phyloP scores from a whole-genome alignment of 2,113 vertebrate species.

The Bujurquina vittata region DNA sequence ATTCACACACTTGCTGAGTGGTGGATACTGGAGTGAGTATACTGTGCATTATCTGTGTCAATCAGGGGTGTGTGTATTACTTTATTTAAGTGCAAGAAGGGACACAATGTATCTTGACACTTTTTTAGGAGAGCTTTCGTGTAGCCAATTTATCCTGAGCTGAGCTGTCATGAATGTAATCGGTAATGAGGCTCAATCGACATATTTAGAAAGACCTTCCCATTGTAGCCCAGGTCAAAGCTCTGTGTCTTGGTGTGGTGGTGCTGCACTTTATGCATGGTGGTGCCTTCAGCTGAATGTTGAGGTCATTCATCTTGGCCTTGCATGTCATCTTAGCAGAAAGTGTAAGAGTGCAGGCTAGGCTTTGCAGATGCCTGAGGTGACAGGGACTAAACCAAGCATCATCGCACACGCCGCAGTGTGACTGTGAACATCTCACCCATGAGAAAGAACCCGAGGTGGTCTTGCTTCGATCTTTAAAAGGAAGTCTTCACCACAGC shows the following conservation, averaged over 20 bases:
- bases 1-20: neutral
- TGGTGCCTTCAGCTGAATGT: neutral
- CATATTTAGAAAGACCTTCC: neutral
- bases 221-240: neutral
- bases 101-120: neutral
- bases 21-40: neutral
- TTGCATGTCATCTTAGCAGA: neutral
- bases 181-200: neutral
- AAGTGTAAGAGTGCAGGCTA: neutral
- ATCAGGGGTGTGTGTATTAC: neutral
- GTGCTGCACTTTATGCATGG: neutral
- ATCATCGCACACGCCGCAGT: neutral
- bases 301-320: neutral
- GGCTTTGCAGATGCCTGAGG: neutral
- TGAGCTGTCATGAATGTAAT: neutral
- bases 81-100: neutral
- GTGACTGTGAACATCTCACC: neutral
- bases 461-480: neutral
- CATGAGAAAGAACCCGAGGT: neutral
- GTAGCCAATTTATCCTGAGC: neutral
- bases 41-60: neutral
- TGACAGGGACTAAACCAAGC: neutral
- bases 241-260: neutral
- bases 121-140: neutral
- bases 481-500: conserved; percentile 43